Evolutionary conservation across 2,797 vertebrate genomes (phyloP).

Genomic region (Coilia nasus): DNA sequence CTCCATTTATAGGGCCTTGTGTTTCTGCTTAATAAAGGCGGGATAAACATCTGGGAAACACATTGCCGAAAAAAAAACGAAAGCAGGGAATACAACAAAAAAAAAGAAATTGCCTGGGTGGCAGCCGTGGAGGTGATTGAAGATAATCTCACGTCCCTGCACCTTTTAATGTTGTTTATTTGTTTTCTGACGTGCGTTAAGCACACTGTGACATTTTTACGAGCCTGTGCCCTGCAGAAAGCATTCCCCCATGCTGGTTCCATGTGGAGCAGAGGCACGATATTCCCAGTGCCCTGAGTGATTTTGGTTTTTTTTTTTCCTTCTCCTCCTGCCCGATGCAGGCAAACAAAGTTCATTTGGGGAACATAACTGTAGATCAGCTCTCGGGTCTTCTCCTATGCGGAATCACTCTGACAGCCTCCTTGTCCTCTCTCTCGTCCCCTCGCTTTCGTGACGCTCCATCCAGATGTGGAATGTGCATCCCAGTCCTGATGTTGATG

Average conservation of each 20-base stretch:
- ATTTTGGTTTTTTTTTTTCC: background rate
- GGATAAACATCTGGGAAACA: slow-evolving; percentile 79
- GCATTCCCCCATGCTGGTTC: slow-evolving; percentile 20
- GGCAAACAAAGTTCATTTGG: slow-evolving; percentile 15
- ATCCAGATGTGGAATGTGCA: slow-evolving; percentile 79
- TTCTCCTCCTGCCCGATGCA: slow-evolving; percentile 43
- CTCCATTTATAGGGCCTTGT: slow-evolving; percentile 72
- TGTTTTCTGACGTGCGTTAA: slow-evolving; percentile 72
- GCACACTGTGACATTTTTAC: slow-evolving; percentile 62
- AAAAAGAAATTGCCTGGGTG: slow-evolving; percentile 62
- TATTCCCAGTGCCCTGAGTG: background rate
- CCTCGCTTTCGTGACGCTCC: slow-evolving; percentile 59
- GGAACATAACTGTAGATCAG: background rate
- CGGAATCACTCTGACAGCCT: background rate
- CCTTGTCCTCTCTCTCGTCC: too few relatives aligned
- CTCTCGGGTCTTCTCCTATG: background rate
- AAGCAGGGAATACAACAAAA: background rate
- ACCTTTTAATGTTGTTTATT: slow-evolving; percentile 71
- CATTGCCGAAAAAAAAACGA: slow-evolving; percentile 65
- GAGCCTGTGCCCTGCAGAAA: slow-evolving; percentile 50
- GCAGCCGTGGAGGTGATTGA: slow-evolving; percentile 71
- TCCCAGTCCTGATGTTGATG: slow-evolving; percentile 64
- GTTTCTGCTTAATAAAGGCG: slow-evolving; percentile 74
- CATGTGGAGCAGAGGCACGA: background rate
- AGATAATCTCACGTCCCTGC: slow-evolving; percentile 66